Evolutionary conservation across 2,888 invertebrate genomes (phyloP).

Genomic region (Drosophila nigritarsus): DNA sequence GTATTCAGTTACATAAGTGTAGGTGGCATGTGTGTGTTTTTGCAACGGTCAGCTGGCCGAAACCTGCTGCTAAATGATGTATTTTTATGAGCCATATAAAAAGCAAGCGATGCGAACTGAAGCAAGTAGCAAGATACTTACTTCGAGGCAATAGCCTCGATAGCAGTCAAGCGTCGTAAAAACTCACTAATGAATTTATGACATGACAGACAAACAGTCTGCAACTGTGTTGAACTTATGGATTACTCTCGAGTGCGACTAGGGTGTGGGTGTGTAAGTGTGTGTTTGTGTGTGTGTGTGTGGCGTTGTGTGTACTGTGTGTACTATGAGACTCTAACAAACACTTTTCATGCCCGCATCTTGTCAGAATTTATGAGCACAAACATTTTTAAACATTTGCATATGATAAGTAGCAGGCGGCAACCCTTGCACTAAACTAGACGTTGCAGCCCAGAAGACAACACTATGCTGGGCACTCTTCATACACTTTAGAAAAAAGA

Average conservation of each 20-base stretch:
- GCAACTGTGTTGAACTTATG: conserved; percentile 24
- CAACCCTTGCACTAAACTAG: conserved; percentile 13
- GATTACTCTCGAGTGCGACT: conserved; percentile 8
- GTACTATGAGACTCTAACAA: conserved; percentile 5
- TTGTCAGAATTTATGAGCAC: conserved; percentile 59
- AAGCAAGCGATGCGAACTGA: conserved; percentile 6
- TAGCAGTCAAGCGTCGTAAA: conserved; percentile 32
- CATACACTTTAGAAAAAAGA: background rate
- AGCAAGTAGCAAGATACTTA: conserved; percentile 8
- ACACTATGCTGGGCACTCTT: background rate
- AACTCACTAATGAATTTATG: conserved; percentile 62
- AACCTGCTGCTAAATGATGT: conserved; percentile 20
- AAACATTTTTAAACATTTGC: conserved; percentile 68
- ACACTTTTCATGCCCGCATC: conserved; percentile 44
- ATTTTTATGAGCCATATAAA: conserved; percentile 44
- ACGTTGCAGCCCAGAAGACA: background rate
- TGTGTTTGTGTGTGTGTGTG: background rate
- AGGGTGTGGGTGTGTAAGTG: background rate
- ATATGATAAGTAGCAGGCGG: conserved; percentile 60
- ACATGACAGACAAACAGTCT: conserved; percentile 32
- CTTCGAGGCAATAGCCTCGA: conserved; percentile 16
- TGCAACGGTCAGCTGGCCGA: conserved; percentile 28
- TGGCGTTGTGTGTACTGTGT: background rate
- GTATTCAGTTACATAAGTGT: background rate
- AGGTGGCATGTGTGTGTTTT: background rate